Conservation (phyloP, 2,113 vertebrate species). For the Morone chrysops region DNA sequence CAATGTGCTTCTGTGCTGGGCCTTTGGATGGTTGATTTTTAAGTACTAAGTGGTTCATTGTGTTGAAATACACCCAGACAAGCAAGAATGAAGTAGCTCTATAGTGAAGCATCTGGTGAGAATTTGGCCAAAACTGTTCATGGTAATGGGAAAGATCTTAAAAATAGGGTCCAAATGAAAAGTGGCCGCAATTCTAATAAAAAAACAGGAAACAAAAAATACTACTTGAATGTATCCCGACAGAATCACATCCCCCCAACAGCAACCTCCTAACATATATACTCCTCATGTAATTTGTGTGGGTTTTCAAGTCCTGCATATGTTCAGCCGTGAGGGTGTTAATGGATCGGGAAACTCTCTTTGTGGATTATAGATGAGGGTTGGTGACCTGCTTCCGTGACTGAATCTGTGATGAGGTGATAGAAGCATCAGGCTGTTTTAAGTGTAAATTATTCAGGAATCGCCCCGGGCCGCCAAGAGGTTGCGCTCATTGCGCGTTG, state of each 20-base stretch:
- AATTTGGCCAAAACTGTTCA: background rate
- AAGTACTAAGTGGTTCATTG: background rate
- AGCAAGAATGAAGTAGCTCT: background rate
- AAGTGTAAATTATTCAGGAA: slow-evolving; percentile 66
- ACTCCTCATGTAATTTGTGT: slow-evolving; percentile 5
- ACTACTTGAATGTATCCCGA: background rate
- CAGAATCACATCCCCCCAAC: background rate
- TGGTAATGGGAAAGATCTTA: background rate
- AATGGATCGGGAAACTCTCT: slow-evolving; percentile 53
- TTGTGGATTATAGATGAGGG: slow-evolving; percentile 67
- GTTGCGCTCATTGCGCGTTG: slow-evolving; percentile 27
- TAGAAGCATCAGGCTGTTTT: slow-evolving; percentile 42
- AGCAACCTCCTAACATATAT: slow-evolving; percentile 15
- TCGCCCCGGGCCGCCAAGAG: slow-evolving; percentile 21
- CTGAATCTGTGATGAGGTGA: slow-evolving; percentile 66
- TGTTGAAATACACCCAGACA: slow-evolving; percentile 10
- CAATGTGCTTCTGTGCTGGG: background rate
- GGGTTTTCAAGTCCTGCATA: slow-evolving; percentile 13
- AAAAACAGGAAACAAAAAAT: background rate
- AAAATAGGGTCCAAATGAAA: background rate
- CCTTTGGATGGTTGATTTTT: slow-evolving; percentile 8
- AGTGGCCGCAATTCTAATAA: background rate
- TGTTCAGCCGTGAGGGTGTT: slow-evolving; percentile 37
- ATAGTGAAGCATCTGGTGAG: background rate
- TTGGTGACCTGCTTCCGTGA: slow-evolving; percentile 60